Percentiles rank a stretch among this genome's conserved stretches.
Evolutionary conservation across 2,888 invertebrate genomes (phyloP).

Genomic region (Capitulum mitella): DNA sequence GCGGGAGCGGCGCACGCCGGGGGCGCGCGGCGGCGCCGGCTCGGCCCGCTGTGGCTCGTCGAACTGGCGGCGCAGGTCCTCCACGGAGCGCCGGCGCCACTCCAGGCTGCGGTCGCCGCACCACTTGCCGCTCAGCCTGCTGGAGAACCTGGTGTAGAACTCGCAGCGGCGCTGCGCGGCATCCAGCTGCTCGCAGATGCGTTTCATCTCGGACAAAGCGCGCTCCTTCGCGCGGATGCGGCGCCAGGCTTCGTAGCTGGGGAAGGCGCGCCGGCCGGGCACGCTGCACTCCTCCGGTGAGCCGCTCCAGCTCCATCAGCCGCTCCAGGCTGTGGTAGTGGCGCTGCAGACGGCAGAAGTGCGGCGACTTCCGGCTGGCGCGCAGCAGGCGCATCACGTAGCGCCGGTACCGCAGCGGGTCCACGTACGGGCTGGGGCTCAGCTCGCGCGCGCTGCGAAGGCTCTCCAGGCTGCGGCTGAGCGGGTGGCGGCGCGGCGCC

Average conservation of each 20-base stretch:
- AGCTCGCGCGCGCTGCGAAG: conserved; percentile 30
- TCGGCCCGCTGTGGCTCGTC: conserved; percentile 12
- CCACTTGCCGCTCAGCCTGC: conserved; percentile 53
- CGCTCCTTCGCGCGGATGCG: conserved; percentile 67
- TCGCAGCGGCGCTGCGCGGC: conserved; percentile 73
- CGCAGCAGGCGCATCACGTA: conserved; percentile 59
- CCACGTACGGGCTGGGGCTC: conserved; percentile 11
- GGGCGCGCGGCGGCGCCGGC: too few relatives aligned
- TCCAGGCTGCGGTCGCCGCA: conserved; percentile 64
- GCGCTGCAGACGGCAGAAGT: conserved; percentile 73
- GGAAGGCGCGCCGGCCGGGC: conserved; percentile 45
- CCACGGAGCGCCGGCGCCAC: conserved; percentile 77
- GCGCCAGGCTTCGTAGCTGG: conserved; percentile 82
- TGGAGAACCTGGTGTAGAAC: conserved; percentile 66
- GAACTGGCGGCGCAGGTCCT: conserved; percentile 57
- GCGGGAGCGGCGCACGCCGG: conserved; percentile 37
- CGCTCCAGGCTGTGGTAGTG: conserved; percentile 80
- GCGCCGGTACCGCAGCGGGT: conserved; percentile 50
- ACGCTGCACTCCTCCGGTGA: conserved; percentile 40
- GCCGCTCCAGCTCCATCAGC: conserved; percentile 69
- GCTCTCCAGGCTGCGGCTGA: conserved; percentile 34
- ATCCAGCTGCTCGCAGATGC: conserved; percentile 66
- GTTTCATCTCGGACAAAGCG: conserved; percentile 71
- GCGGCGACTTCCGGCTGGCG: conserved; percentile 61
- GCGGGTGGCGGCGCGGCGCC: neutral